Conservation (phyloP, 2,113 vertebrate genomes). For the Zootoca vivipara region DNA sequence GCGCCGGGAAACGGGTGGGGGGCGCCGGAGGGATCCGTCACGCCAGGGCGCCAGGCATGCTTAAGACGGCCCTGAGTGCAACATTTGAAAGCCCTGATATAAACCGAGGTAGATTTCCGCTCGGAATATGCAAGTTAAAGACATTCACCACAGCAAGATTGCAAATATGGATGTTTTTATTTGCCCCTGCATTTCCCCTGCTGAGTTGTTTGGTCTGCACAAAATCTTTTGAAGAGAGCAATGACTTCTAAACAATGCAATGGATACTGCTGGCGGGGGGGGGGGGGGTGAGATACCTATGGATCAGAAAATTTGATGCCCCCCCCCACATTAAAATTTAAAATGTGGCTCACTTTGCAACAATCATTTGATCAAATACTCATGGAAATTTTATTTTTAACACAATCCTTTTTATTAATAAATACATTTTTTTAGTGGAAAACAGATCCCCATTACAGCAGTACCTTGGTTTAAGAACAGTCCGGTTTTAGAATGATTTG, state of each 20-base stretch:
- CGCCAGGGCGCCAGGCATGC: too few species aligned
- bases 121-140: neutral
- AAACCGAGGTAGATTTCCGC: neutral
- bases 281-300: conserved; percentile 63
- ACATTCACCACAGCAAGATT: conserved; percentile 18
- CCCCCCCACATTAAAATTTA: conserved; percentile 53
- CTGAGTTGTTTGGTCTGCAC: conserved; percentile 67
- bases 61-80: too few species aligned
- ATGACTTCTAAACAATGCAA: conserved; percentile 67
- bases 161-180: conserved; percentile 69
- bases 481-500: too few species aligned
- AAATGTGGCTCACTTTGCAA: conserved; percentile 72
- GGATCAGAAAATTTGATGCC: conserved; percentile 74
- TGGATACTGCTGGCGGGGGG: conserved; percentile 50
- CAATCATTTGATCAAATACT: conserved; percentile 60
- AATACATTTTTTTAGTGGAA: neutral
- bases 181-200: conserved; percentile 71
- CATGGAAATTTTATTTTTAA: conserved; percentile 17
- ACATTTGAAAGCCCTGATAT: neutral
- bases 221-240: conserved; percentile 63
- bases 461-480: too few species aligned
- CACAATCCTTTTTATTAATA: neutral
- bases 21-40: too few species aligned
- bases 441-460: too few species aligned
- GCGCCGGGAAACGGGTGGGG: too few species aligned